Evolutionary conservation across 2,113 vertebrate species (phyloP), one percentile per base, ranked within the genome.

Genomic region (Chrysochloris asiatica): DNA sequence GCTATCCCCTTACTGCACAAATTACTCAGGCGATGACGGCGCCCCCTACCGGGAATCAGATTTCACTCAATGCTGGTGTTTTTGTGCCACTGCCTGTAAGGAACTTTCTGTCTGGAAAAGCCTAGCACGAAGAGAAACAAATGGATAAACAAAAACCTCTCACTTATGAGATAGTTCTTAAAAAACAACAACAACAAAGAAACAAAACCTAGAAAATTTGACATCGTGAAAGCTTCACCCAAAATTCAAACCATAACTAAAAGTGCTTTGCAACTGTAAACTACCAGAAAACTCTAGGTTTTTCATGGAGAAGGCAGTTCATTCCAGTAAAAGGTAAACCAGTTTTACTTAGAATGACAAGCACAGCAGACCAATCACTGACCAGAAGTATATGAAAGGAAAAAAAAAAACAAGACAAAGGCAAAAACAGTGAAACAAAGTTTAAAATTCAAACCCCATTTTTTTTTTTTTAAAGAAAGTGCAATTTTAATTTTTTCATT

Each of bases 41-140:
- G 89, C 95, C 89, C 95, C 95, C 86, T 94, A 87, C 13, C 65
- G 77, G 92, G 91, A 94, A 93, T 75, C n/a, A 84, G 92, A 69
- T 75, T 94, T 43, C 91, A 83, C 88, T 67, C 89, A 93, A 92
- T 97, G 97, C 97, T 98, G 97, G 98, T 98, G 97, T 95, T 95
- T 91, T 95, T 21, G 1, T 30, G 95, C 96, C 96, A 95, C 87
- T 97, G 97, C 97, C 97, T 94, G 97, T 97, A 98, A 97, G 0
- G 92, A 96, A 89, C 97, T 41, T 80, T 90, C 78, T 95, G 95
- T 93, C 93, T 95, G 95, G 95, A 95, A 96, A 97, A 92, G 94
- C 90, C 96, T 83, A 95, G 88, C 75, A 88, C 28, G 26, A 80
- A 95, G 97, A 93, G 36, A 89, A 95, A 93, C 54, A 16, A 56